A percentile compares a stretch with the other conserved stretches of the same genome.
phyloP scores from a whole-genome alignment of 2,113 vertebrate species.

The Vidua macroura region DNA sequence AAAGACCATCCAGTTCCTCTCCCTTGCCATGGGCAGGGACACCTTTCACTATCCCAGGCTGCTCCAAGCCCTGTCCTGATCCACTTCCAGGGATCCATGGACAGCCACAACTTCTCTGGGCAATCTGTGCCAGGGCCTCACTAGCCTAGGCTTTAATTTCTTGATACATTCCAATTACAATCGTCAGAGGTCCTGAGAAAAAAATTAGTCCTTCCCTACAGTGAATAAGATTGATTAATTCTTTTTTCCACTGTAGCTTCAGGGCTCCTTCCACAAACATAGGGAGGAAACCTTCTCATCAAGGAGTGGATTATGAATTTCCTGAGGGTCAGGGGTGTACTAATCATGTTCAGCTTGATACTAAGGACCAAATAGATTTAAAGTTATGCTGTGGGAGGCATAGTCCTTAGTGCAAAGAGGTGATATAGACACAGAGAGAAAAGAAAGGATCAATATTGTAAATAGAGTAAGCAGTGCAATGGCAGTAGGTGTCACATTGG shows the following conservation, averaged over 20 bases:
- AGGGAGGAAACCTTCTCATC: not conserved
- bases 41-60: rapidly evolving
- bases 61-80: rapidly evolving
- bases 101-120: not conserved
- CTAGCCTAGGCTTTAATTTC: not conserved
- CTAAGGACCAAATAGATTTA: not conserved
- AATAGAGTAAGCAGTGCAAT: not conserved
- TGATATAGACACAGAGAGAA: not conserved
- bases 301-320: not conserved
- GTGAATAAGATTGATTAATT: not conserved
- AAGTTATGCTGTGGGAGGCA: not conserved
- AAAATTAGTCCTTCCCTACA: not conserved
- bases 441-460: not conserved
- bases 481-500: not conserved
- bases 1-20: rapidly evolving
- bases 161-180: not conserved
- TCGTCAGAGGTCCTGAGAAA: not conserved
- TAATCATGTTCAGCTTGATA: rapidly evolving
- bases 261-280: not conserved
- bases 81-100: not conserved
- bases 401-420: not conserved
- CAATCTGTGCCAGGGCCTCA: not conserved
- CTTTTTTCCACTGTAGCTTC: not conserved
- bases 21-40: not conserved
- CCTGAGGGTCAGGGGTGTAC: not conserved